Percentiles rank a stretch among this genome's conserved stretches.
phyloP scores from a whole-genome alignment of 2,888 invertebrate species.

The Deroplatys truncata region DNA sequence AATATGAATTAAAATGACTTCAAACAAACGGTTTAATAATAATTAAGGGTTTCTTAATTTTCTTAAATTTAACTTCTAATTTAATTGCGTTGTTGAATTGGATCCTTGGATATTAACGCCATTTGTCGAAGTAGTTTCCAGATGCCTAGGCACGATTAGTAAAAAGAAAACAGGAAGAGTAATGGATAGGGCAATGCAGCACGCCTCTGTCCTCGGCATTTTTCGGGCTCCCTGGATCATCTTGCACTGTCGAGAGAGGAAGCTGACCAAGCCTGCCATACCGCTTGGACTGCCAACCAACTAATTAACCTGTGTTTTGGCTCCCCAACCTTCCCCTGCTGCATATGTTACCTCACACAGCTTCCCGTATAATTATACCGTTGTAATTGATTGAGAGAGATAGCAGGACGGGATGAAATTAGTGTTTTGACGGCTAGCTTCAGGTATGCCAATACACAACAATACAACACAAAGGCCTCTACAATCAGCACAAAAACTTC shows the following conservation, averaged over 20 bases:
- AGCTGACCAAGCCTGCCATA: neutral
- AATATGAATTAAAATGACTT: too few relatives aligned
- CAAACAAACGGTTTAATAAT: too few relatives aligned
- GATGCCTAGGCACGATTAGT: too few relatives aligned
- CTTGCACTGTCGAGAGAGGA: neutral
- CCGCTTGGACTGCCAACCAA: neutral
- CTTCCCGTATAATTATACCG: slow-evolving; percentile 9
- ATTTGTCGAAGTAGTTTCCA: neutral
- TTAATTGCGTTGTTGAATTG: too few relatives aligned
- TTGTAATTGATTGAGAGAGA: slow-evolving; percentile 17
- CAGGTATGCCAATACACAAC: neutral
- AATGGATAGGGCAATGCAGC: neutral
- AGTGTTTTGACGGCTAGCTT: neutral
- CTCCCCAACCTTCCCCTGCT: neutral
- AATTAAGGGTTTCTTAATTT: too few relatives aligned
- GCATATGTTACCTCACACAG: neutral
- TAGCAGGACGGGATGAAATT: slow-evolving; percentile 9
- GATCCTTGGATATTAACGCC: too few relatives aligned
- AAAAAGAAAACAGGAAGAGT: neutral
- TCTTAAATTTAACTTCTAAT: too few relatives aligned
- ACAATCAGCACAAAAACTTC: too few relatives aligned
- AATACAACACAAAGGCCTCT: too few relatives aligned
- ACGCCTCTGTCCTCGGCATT: neutral
- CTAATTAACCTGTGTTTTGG: slow-evolving; percentile 15
- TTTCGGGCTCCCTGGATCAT: neutral